phyloP scores from a whole-genome alignment of 2,797 vertebrate genomes.

The Takifugu rubripes region DNA sequence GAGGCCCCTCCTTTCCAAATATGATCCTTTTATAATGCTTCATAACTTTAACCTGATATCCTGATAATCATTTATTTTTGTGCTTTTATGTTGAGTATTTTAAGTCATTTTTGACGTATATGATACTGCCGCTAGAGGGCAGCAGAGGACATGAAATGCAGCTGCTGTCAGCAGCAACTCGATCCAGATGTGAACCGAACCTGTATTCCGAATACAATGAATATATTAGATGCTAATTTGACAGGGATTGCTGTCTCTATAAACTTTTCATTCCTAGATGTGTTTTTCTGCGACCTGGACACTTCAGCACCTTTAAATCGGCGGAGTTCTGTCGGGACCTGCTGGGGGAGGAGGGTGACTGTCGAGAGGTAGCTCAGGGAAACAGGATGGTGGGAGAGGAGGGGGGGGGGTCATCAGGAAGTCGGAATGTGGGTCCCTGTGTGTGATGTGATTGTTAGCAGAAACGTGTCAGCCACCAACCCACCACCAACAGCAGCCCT shows the following conservation, averaged over 20 bases:
- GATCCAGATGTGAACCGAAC: conserved; percentile 47
- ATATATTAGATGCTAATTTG: neutral
- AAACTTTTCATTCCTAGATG: conserved; percentile 2
- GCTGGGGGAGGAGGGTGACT: conserved; percentile 27
- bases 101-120: neutral
- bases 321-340: conserved; percentile 29
- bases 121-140: conserved; percentile 50
- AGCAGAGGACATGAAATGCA: conserved; percentile 52
- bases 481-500: conserved; percentile 57
- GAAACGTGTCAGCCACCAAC: conserved; percentile 85
- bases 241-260: conserved; percentile 4
- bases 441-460: conserved; percentile 99
- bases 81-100: neutral
- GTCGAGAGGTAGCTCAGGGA: conserved; percentile 44
- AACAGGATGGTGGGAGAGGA: conserved; percentile 71
- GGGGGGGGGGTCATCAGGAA: conserved; percentile 70
- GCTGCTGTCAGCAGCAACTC: conserved; percentile 21
- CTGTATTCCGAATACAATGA: neutral
- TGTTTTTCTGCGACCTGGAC: neutral
- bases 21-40: too few relatives aligned
- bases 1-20: too few relatives aligned
- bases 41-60: too few relatives aligned
- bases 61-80: neutral
- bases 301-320: conserved; percentile 15
- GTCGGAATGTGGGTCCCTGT: conserved; percentile 86